Conservation (phyloP, 2,888 invertebrate genomes). For the Encarsia formosa region DNA sequence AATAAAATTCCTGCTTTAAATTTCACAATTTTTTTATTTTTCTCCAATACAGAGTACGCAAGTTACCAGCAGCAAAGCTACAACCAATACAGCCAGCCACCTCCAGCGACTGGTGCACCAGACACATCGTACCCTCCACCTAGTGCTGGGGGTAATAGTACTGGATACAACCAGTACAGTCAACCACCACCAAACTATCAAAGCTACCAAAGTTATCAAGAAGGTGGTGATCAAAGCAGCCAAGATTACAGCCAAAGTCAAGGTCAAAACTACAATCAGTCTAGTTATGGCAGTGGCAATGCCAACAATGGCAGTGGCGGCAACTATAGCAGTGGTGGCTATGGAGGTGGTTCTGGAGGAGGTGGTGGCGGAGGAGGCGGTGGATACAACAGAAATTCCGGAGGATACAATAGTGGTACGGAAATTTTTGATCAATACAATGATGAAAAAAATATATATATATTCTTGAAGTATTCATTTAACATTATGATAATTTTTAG, state of each 20-base stretch:
- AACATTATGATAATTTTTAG: constrained; percentile 22
- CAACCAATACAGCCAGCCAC: constrained; percentile 46
- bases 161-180: constrained; percentile 45
- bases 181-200: constrained; percentile 46
- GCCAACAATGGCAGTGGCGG: constrained; percentile 54
- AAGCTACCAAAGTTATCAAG: constrained; percentile 43
- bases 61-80: constrained; percentile 45
- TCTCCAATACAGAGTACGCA: constrained; percentile 42
- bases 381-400: constrained; percentile 32
- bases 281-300: constrained; percentile 44
- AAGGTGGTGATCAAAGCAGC: not conserved
- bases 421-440: not conserved
- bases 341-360: constrained; percentile 38
- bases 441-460: no score
- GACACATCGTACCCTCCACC: constrained; percentile 50
- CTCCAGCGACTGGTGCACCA: constrained; percentile 39
- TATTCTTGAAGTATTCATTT: constrained; percentile 1
- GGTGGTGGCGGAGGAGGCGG: constrained; percentile 35
- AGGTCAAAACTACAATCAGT: constrained; percentile 40
- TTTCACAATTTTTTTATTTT: not conserved
- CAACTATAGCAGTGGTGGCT: constrained; percentile 46
- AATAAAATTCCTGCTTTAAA: no score
- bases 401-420: constrained; percentile 33
- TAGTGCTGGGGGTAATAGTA: constrained; percentile 34
- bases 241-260: constrained; percentile 41